Conservation (phyloP, 35 echinoderm and acorn worm species). For the Nesometra sesokonis region DNA sequence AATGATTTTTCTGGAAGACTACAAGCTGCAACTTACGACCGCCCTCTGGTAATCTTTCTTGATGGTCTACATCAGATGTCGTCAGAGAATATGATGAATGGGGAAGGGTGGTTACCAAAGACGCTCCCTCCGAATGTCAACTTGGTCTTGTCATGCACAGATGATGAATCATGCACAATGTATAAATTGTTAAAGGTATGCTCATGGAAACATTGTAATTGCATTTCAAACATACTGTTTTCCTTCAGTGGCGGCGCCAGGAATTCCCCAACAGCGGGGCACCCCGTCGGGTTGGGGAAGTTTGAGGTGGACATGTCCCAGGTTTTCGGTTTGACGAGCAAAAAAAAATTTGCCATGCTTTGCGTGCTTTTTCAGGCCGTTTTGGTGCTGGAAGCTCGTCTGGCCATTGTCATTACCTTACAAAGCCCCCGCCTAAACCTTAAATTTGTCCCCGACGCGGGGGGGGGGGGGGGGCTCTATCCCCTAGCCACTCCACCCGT, state of each 20-base stretch:
- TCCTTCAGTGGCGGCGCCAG: too few species aligned
- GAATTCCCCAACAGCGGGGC: too few species aligned
- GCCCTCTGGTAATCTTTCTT: conserved; percentile 60
- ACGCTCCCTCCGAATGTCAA: conserved; percentile 56
- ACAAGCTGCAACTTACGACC: conserved; percentile 12
- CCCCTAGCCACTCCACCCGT: too few species aligned
- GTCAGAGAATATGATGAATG: conserved; percentile 15
- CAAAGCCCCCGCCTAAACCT: too few species aligned
- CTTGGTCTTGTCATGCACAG: conserved; percentile 37
- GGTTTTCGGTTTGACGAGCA: too few species aligned
- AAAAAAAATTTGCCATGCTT: too few species aligned
- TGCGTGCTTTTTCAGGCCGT: too few species aligned
- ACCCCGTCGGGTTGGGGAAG: neutral
- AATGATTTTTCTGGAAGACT: conserved; percentile 76
- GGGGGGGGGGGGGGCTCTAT: too few species aligned
- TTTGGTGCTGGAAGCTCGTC: too few species aligned
- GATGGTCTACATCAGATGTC: conserved; percentile 65
- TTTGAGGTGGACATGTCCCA: too few species aligned
- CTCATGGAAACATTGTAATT: neutral
- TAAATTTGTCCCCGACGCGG: too few species aligned
- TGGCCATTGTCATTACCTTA: too few species aligned
- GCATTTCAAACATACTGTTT: neutral
- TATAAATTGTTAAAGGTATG: conserved; percentile 60
- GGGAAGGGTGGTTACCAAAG: conserved; percentile 55
- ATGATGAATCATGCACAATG: conserved; percentile 20